Conservation (phyloP, 2,888 invertebrate genomes). For the Cryptophagus acutangulus region DNA sequence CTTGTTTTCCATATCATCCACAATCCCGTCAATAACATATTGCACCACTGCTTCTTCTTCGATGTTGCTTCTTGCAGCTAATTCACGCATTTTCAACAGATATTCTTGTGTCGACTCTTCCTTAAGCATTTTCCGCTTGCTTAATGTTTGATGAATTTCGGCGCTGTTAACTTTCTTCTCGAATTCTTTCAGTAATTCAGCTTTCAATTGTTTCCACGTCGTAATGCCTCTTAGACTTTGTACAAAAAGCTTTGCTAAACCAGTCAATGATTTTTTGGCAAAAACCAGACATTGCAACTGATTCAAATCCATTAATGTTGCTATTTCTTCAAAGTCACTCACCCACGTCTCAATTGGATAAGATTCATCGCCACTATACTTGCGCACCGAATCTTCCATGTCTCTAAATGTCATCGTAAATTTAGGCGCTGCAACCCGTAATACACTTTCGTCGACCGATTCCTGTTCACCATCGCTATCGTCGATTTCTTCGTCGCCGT, state of each 20-base stretch:
- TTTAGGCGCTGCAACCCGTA: conserved; percentile 2
- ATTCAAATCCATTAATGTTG: conserved; percentile 27
- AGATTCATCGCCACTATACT: conserved; percentile 26
- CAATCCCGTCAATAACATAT: no score
- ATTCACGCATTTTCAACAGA: conserved; percentile 39
- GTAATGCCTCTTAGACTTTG: conserved; percentile 27
- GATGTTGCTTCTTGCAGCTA: conserved; percentile 36
- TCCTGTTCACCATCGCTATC: conserved; percentile 5
- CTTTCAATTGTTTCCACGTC: conserved; percentile 26
- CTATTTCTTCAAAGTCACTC: conserved; percentile 30
- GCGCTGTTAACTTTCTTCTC: conserved; percentile 24
- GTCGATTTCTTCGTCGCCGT: conserved; percentile 6
- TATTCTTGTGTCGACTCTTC: conserved; percentile 41
- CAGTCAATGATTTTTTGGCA: conserved; percentile 31
- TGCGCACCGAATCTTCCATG: conserved; percentile 28
- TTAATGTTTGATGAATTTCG: conserved; percentile 22
- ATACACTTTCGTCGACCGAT: conserved; percentile 1
- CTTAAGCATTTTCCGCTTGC: conserved; percentile 31
- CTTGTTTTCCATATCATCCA: no score
- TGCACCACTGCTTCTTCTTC: conserved; percentile 38
- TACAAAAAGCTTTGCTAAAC: conserved; percentile 30
- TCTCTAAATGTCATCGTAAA: conserved; percentile 28
- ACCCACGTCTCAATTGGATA: conserved; percentile 30
- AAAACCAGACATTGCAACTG: conserved; percentile 33
- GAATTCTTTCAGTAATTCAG: conserved; percentile 25